Base-by-base conservation (phyloP, 2,888 invertebrate species). In the Scaptomyza cyrtandrae region DNA sequence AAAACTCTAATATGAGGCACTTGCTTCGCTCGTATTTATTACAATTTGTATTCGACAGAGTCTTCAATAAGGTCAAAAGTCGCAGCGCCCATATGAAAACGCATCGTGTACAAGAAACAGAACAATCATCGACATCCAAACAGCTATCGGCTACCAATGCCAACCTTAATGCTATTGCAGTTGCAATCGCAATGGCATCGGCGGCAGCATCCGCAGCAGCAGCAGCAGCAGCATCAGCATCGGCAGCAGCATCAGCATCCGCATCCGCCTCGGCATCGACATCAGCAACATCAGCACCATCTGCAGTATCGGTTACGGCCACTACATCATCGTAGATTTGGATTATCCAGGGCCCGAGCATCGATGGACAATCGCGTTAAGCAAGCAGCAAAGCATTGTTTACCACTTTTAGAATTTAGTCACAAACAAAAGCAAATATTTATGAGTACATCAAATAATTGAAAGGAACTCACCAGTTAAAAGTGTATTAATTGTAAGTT, bases 1-100 rank as follows among this genome's bases (percentile, higher is more conserved):
- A 41, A 33, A 33, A 11, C 64, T 60, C 63, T 71, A 59, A 86
- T 83, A 55, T 55, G 41, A 14, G 41, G 19, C 71, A 63, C 57
- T 37, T 57, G 29, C 41, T 13, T 33, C 11, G 52, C 29, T 52
- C 43, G 45, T 59, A 39, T 39, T 39, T 50, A n/a, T 19, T 35
- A 1, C 14, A 6, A 19, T 19, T 39, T 53, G 10, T 49, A 16
- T 27, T 41, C 83, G 94, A 86, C 95, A 98, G 98, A 94, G 96
- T 98, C 93, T 98, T 98, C 94, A 96, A 95, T 94, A 98, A 98
- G 95, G 97, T 98, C 92, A 98, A 98, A 94, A 99, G 98, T 94
- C 96, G 99, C 93, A 99, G 98, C 94, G 99, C 99, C 80, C 99
- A 99, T 93, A 99, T 99, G 99, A 99, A 99, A 94, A 98, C 98